Base-by-base conservation (phyloP, 1,140 invertebrate genomes). In the Hermetia illucens region DNA sequence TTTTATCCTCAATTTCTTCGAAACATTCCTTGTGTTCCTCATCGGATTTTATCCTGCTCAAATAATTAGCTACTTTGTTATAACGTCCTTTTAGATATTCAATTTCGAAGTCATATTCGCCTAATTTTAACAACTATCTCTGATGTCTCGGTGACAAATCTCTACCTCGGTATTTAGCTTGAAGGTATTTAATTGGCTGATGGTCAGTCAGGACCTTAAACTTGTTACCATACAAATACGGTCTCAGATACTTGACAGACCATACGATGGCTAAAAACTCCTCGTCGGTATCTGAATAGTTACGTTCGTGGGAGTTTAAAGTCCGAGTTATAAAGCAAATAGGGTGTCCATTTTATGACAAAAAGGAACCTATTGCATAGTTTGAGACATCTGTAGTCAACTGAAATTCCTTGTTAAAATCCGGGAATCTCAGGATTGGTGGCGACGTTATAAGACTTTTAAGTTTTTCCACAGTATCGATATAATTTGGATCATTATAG, bases 131-230 rank as follows among this genome's bases (percentile, higher is more conserved):
- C 25, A 42, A 10, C 19, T 31, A 17, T 17, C 21, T 34, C 20
- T 34, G 20, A 15, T 34, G 21, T 32, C 12, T 13, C 21, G 22
- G 20, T 31, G 32, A 42, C 13, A 33, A 30, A 25, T 36, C 56
- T 40, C 6, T 42, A 32, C 50, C 55, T 9, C 60, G 54, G 34
- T 70, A 60, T 49, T 67, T 70, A 3, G 62, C 45, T 16, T 44
- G 46, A 17, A 71, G 40, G 58, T 62, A 71, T 16, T 39, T 46
- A 33, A 71, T 47, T 3, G 62, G 59, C 45, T 57, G 55, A 37
- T 71, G 68, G 44, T 74, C 70, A 0, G 66, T 71, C 17, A 58
- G 33, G 2, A 70, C 58, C 17, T 39, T 53, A 42, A 73, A 71
- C 33, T 61, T 49, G 36, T 40, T 52, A 22, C 61, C 62, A 44